A percentile compares a stretch with the other conserved stretches of the same genome.
Conservation (phyloP, 2,113 vertebrate species). For the Melozone crissalis region DNA sequence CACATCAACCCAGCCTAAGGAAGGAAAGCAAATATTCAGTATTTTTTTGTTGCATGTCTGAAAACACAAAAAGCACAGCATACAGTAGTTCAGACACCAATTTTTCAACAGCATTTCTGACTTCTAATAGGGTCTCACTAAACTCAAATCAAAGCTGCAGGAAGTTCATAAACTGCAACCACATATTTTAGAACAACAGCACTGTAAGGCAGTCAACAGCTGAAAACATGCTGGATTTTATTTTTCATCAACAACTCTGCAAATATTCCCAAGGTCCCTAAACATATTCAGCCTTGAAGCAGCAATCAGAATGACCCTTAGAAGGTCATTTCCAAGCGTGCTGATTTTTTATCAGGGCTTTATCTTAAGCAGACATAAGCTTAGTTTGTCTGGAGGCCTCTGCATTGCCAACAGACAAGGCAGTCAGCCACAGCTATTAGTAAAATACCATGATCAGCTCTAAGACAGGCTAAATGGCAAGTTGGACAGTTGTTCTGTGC, state of each 20-base stretch:
- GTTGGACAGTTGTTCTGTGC: not conserved
- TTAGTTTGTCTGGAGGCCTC: not conserved
- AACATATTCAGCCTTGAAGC: slow-evolving; percentile 46
- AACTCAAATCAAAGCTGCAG: not conserved
- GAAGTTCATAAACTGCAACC: not conserved
- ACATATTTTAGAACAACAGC: not conserved
- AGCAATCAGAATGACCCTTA: slow-evolving; percentile 6
- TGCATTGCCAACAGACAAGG: not conserved
- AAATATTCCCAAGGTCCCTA: slow-evolving; percentile 59
- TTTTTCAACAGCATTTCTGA: not conserved
- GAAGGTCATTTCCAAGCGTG: not conserved
- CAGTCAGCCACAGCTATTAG: not conserved
- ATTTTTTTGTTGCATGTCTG: not conserved
- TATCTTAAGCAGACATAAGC: not conserved
- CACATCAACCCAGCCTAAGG: slow-evolving; percentile 70
- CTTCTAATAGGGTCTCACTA: not conserved
- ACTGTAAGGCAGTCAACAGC: not conserved
- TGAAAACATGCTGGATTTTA: not conserved
- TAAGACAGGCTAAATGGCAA: not conserved
- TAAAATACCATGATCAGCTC: not conserved
- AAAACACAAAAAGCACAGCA: not conserved
- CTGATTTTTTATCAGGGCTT: slow-evolving; percentile 15
- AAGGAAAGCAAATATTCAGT: slow-evolving; percentile 32
- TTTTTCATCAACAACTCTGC: slow-evolving; percentile 12
- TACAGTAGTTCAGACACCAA: not conserved